Percentiles rank a stretch among this genome's conserved stretches.
Evolutionary conservation across 2,888 invertebrate species (phyloP).

Genomic region (Abrostola triplasia): DNA sequence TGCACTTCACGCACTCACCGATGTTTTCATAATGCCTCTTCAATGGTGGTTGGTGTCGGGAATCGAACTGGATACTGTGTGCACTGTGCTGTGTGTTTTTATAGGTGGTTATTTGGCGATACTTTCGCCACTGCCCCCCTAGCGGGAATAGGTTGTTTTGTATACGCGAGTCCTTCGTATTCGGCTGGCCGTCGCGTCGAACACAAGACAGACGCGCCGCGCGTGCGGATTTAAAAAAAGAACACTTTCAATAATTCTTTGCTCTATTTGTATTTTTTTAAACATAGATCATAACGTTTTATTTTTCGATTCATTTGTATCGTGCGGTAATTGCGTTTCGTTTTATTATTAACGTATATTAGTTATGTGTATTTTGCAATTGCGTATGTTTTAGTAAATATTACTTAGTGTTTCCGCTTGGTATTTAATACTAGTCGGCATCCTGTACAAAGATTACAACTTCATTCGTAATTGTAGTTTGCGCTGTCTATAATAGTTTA

Average conservation of each 20-base stretch:
- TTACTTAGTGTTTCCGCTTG: conserved; percentile 50
- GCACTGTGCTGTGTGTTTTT: conserved; percentile 82
- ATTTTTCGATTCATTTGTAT: neutral
- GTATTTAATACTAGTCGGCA: conserved; percentile 45
- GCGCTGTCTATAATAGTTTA: conserved; percentile 28
- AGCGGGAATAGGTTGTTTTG: conserved; percentile 70
- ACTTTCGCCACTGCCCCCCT: conserved; percentile 87
- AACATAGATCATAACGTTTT: neutral
- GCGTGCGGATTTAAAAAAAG: conserved; percentile 59
- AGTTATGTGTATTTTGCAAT: conserved; percentile 41
- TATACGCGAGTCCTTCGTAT: conserved; percentile 80
- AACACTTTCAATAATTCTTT: conserved; percentile 34
- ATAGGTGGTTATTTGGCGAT: conserved; percentile 86
- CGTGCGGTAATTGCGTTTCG: conserved; percentile 1
- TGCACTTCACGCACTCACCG: conserved; percentile 83
- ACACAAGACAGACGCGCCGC: conserved; percentile 77
- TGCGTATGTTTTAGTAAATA: conserved; percentile 41
- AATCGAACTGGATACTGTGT: conserved; percentile 84
- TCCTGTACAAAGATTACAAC: conserved; percentile 49
- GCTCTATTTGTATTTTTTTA: conserved; percentile 28
- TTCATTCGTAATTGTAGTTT: conserved; percentile 37
- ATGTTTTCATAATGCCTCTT: conserved; percentile 85
- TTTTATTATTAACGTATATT: conserved; percentile 14
- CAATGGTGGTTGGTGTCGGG: conserved; percentile 84
- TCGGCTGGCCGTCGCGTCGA: conserved; percentile 69